A percentile compares a stretch with the other conserved stretches of the same genome.
These are phyloP conservation scores for Clostera curtula DNA, from an alignment of 2,888 invertebrate genomes.

Conservation along the genomic window DNA sequence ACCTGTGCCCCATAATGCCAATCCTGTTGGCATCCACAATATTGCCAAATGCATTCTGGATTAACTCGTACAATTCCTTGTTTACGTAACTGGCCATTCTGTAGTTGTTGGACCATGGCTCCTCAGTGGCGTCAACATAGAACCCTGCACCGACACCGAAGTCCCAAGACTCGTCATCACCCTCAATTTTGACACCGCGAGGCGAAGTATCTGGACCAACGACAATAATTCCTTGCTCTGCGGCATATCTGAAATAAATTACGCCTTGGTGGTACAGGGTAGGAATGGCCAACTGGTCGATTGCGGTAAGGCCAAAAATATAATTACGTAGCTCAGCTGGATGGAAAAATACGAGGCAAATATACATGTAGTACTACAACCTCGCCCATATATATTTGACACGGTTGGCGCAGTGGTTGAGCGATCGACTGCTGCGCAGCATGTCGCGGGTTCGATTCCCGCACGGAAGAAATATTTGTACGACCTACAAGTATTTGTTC, in stretches of 20 bases:
- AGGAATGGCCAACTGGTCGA: background rate
- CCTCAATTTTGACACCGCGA: slow-evolving; percentile 89
- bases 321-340: too few species aligned
- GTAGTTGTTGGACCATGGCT: slow-evolving; percentile 95
- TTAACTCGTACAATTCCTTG: slow-evolving; percentile 84
- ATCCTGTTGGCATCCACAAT: slow-evolving; percentile 71
- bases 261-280: background rate
- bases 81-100: slow-evolving; percentile 97
- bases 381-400: too few species aligned
- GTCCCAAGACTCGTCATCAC: slow-evolving; percentile 94
- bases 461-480: too few species aligned
- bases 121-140: slow-evolving; percentile 92
- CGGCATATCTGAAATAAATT: slow-evolving; percentile 77
- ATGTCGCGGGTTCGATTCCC: too few species aligned
- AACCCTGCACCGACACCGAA: slow-evolving; percentile 97
- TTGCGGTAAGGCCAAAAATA: background rate
- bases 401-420: too few species aligned
- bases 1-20: slow-evolving; percentile 90
- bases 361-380: too few species aligned
- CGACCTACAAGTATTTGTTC: too few species aligned
- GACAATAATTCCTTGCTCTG: slow-evolving; percentile 88
- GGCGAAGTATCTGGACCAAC: slow-evolving; percentile 98
- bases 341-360: too few species aligned
- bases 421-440: too few species aligned
- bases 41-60: slow-evolving; percentile 82